Base-by-base conservation (phyloP, 2,888 invertebrate species). In the Geophilus truncorum region DNA sequence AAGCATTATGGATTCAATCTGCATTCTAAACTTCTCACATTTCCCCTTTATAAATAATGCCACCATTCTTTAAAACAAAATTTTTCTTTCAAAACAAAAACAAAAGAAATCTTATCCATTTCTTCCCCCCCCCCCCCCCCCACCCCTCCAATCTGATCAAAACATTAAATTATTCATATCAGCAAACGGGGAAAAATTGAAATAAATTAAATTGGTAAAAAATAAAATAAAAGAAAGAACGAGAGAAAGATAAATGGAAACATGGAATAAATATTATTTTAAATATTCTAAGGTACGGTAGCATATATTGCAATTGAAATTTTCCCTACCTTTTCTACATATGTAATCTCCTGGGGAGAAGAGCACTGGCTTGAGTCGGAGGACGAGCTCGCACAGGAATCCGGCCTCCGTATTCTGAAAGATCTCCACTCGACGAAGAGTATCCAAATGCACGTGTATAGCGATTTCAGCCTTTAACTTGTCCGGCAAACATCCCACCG, bases 331-430 rank as follows among this genome's bases (percentile, higher is more conserved):
- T 93, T 98, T 98, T 85, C 97, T 92, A 90, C 98, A 98, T 87
- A 98, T 98, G 89, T 95, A 98, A 89, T 98, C 98, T 81, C 98
- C 97, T 30, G 98, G 98, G 84, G 97, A 97, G 89, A 98, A 98
- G 83, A 98, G 92, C 79, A 98, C 97, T 80, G 98, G 98, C 85
- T 97, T 91, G 83, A 98, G 91, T 87, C 96, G 91, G 83, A 98
- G 91, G 85, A 98, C 98, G 86, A 98, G 90, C 89, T 98, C 98
- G 88, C 98, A 97, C 83, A 98, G 92, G 90, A 98, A 98, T 81
- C 98, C 98, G 82, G 98, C 98, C 89, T 98, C 98, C 79, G 98
- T 98, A 89, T 98, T 97, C 90, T 98, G 98, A 90, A 98, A 98
- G 87, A 98, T 98, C 90, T 98, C 98, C 87, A 98, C 97, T 88